A percentile compares a stretch with the other conserved stretches of the same genome.
Evolutionary conservation across 2,888 invertebrate species (phyloP).

Genomic region (Taphrorychus bicolor): DNA sequence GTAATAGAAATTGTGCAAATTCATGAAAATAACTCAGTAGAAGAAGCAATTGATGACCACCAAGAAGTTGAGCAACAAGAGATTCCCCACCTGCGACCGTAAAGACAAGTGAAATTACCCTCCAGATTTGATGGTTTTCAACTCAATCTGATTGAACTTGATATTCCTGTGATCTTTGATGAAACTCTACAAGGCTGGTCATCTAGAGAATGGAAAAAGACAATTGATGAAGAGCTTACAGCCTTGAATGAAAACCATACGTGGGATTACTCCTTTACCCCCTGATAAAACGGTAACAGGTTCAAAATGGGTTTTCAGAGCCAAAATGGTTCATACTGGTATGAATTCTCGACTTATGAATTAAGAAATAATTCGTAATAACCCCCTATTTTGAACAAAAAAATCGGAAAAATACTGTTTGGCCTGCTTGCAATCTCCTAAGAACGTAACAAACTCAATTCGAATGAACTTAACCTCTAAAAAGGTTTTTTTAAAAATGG

Average conservation of each 20-base stretch:
- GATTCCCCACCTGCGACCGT: too few relatives aligned
- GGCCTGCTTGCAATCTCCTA: too few relatives aligned
- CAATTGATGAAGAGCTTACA: constrained; percentile 29
- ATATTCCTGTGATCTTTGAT: background rate
- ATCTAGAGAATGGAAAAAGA: constrained; percentile 31
- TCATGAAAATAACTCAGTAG: background rate
- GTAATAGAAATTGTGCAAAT: background rate
- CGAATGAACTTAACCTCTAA: too few relatives aligned
- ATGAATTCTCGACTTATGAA: background rate
- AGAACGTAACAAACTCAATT: too few relatives aligned
- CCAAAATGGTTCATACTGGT: background rate
- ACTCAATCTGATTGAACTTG: background rate
- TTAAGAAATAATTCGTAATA: too few relatives aligned
- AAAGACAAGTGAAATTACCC: too few relatives aligned
- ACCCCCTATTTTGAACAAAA: too few relatives aligned
- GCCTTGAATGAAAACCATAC: too few relatives aligned
- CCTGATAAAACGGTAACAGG: too few relatives aligned
- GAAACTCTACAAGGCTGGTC: constrained; percentile 14
- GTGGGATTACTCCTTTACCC: too few relatives aligned
- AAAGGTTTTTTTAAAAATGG: too few relatives aligned
- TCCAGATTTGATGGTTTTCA: background rate
- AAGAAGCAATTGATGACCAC: background rate
- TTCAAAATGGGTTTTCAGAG: constrained; percentile 1
- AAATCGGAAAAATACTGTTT: too few relatives aligned
- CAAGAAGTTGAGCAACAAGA: background rate